A percentile compares a stretch with the other conserved stretches of the same genome.
Conservation (phyloP, 1,140 invertebrate species). For the Drosophila fuyamai region DNA sequence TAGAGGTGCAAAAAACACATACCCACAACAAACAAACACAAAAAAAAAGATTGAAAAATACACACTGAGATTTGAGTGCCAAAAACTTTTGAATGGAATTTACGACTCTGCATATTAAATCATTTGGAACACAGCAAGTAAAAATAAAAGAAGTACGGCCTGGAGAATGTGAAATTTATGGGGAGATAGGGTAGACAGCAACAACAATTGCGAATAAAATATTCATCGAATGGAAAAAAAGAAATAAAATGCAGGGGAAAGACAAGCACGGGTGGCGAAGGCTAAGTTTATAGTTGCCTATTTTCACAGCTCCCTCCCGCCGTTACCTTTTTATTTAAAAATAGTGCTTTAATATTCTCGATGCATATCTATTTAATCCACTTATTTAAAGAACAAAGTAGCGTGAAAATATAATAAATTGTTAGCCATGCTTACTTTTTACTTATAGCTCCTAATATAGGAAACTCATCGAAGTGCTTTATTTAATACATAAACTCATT, state of each 20-base stretch:
- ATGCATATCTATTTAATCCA: no score
- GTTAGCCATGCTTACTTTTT: no score
- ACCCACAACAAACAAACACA: slow-evolving; percentile 36
- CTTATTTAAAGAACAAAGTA: no score
- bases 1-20: slow-evolving; percentile 41
- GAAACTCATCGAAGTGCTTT: no score
- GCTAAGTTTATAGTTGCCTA: background rate
- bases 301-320: background rate
- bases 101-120: slow-evolving; percentile 79
- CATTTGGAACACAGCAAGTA: slow-evolving; percentile 40
- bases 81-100: slow-evolving; percentile 62
- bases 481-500: no score
- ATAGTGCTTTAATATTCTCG: no score
- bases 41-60: slow-evolving; percentile 30
- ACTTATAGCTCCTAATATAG: no score
- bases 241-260: slow-evolving; percentile 27
- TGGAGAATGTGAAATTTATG: slow-evolving; percentile 33
- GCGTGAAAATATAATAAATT: no score
- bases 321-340: background rate
- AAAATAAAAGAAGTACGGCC: slow-evolving; percentile 29
- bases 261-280: slow-evolving; percentile 1
- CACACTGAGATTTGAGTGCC: slow-evolving; percentile 52
- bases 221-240: slow-evolving; percentile 45
- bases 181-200: slow-evolving; percentile 14
- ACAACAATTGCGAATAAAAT: slow-evolving; percentile 61